Evolutionary conservation across 2,888 invertebrate species (phyloP).

Genomic region (Sesia apiformis): DNA sequence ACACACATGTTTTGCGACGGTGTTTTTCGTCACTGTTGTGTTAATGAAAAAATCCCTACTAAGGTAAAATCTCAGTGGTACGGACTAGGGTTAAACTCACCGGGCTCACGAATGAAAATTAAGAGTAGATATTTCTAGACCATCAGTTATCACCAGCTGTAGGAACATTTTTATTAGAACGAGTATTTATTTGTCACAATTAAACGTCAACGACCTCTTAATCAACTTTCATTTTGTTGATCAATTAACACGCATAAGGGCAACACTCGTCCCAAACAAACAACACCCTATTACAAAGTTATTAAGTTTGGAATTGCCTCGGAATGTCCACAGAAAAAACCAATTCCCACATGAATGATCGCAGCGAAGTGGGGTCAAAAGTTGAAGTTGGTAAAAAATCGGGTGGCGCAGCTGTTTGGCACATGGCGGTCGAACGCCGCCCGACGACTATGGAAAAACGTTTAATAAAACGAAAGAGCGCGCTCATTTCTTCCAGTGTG

Average conservation of each 20-base stretch:
- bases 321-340: conserved; percentile 29
- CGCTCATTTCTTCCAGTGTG: conserved; percentile 31
- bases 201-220: conserved; percentile 3
- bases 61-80: too few species aligned
- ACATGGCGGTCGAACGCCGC: conserved; percentile 39
- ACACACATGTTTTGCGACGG: too few species aligned
- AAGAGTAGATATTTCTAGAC: too few species aligned
- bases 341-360: conserved; percentile 70
- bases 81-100: too few species aligned
- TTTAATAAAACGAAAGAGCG: conserved; percentile 43
- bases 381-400: conserved; percentile 64
- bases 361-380: conserved; percentile 66
- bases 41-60: too few species aligned
- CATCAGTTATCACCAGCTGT: too few species aligned
- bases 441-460: conserved; percentile 33
- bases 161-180: too few species aligned
- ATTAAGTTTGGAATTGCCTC: conserved; percentile 41
- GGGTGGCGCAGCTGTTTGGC: conserved; percentile 62
- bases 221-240: conserved; percentile 19
- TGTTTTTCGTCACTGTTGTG: too few species aligned
- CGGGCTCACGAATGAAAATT: too few species aligned
- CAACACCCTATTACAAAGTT: conserved; percentile 22
- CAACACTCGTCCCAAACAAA: conserved; percentile 29
- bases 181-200: background rate
- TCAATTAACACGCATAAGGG: conserved; percentile 49